Evolutionary conservation across 92 coral and sea anemone genomes (phyloP), one percentile per base, ranked within the genome.

Genomic region (Phenganax subtilis): DNA sequence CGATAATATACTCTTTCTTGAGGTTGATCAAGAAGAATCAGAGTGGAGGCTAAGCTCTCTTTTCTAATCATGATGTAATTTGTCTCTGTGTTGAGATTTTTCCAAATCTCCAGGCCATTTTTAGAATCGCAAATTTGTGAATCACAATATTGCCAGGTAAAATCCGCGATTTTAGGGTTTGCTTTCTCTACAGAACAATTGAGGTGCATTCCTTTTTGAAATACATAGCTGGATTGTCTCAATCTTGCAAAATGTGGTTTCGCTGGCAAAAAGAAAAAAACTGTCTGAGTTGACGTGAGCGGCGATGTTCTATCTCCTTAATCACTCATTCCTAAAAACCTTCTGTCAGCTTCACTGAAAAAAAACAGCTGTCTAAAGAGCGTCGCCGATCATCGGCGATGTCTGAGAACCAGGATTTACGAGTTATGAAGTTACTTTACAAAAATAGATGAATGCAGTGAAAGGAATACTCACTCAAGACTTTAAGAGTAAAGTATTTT

Each of bases 121-220:
- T 37, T 30, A 7, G 73, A 1, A 37, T 68, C 73, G 16, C 73
- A 68, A 30, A 20, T 15, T 37, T 37, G 16, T 30, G 16, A 20
- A 30, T 68, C 52, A 68, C 73, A 29, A 68, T 37, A 68, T 28
- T 68, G 53, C 73, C 73, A 68, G 52, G 54, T 68, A 15, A 68
- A 68, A 30, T 10, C 16, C 53, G 15, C 29, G 0, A 12, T 68
- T 37, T 68, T 68, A 10, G 73, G 73, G 53, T 68, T 30, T 6
- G 8, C 73, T 30, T 37, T 68, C 73, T 68, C 54, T n/a, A 68
- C 53, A 29, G 73, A 68, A 53, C 73, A 68, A 37, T 68, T 68
- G 14, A 68, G 73, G 14, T 68, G 73, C 73, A 68, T 68, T 68
- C 54, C 73, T 37, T 28, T 68, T 68, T 20, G 73, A 30, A 10